phyloP scores from a whole-genome alignment of 2,113 vertebrate genomes.

The Pseudolaguvia tuberculata region DNA sequence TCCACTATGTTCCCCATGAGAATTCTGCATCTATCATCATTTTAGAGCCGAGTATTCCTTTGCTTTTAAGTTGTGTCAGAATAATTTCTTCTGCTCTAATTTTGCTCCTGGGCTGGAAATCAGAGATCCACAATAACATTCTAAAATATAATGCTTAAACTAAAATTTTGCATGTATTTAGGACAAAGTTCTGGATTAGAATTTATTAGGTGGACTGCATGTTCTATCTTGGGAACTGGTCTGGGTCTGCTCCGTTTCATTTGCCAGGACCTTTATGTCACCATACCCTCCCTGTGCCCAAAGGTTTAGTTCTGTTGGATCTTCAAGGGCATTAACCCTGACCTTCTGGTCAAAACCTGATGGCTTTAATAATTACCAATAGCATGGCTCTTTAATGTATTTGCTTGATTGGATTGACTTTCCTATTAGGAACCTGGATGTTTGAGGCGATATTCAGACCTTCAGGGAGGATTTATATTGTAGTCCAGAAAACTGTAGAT shows the following conservation, averaged over 20 bases:
- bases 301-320: too few relatives aligned
- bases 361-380: not conserved
- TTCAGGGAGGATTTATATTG: not conserved
- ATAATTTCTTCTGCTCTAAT: not conserved
- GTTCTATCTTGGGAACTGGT: too few relatives aligned
- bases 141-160: not conserved
- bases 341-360: too few relatives aligned
- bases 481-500: not conserved
- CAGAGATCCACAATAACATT: not conserved
- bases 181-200: not conserved
- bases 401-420: not conserved
- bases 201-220: too few relatives aligned
- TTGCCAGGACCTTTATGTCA: too few relatives aligned
- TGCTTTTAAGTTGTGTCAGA: not conserved
- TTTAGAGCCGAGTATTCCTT: not conserved
- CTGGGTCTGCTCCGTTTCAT: too few relatives aligned
- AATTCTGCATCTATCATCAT: conserved; percentile 3
- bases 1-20: conserved; percentile 2
- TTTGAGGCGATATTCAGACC: not conserved
- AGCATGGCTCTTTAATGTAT: not conserved
- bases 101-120: not conserved
- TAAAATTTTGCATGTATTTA: not conserved
- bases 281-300: too few relatives aligned
- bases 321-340: too few relatives aligned
- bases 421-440: not conserved